Percentiles rank a stretch among this genome's conserved stretches.
phyloP scores from a whole-genome alignment of 2,888 invertebrate genomes.

The Myopa tessellatipennis region DNA sequence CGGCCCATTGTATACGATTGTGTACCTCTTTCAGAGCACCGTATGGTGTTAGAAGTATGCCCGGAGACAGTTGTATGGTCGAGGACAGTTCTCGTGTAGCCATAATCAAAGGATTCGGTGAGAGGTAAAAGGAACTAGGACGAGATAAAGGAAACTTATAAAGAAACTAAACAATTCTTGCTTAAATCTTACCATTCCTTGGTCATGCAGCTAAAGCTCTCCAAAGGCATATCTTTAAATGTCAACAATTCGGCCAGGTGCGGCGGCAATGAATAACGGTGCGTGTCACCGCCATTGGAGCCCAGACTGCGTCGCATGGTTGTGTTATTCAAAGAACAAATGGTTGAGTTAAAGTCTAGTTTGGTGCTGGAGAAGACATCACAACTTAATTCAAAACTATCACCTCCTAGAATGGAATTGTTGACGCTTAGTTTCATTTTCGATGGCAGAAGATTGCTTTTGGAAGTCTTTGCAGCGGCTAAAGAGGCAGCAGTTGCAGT shows the following conservation, averaged over 20 bases:
- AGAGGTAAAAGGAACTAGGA: constrained; percentile 58
- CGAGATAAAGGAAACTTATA: background rate
- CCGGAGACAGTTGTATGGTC: constrained; percentile 63
- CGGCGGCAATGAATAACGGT: constrained; percentile 53
- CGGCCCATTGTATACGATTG: constrained; percentile 63
- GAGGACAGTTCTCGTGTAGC: constrained; percentile 61
- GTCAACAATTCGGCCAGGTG: constrained; percentile 58
- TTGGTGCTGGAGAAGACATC: constrained; percentile 64
- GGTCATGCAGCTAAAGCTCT: constrained; percentile 58
- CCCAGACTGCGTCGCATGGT: constrained; percentile 47
- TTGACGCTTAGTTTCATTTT: constrained; percentile 55
- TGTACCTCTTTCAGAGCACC: constrained; percentile 64
- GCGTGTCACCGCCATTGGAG: constrained; percentile 42
- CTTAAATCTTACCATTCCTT: constrained; percentile 56
- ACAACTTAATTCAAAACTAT: constrained; percentile 52
- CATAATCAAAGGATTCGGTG: constrained; percentile 64
- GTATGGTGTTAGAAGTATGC: constrained; percentile 61
- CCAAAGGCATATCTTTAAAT: constrained; percentile 61
- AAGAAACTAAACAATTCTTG: constrained; percentile 11
- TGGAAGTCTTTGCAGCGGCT: constrained; percentile 40
- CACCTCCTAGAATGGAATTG: constrained; percentile 47
- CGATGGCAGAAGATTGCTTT: constrained; percentile 56
- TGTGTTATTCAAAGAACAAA: constrained; percentile 50
- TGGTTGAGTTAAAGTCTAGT: constrained; percentile 61
- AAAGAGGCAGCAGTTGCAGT: background rate